These are phyloP conservation scores for Pediacus dermestoides DNA, from an alignment of 2,888 invertebrate species.

Conservation along the genomic window DNA sequence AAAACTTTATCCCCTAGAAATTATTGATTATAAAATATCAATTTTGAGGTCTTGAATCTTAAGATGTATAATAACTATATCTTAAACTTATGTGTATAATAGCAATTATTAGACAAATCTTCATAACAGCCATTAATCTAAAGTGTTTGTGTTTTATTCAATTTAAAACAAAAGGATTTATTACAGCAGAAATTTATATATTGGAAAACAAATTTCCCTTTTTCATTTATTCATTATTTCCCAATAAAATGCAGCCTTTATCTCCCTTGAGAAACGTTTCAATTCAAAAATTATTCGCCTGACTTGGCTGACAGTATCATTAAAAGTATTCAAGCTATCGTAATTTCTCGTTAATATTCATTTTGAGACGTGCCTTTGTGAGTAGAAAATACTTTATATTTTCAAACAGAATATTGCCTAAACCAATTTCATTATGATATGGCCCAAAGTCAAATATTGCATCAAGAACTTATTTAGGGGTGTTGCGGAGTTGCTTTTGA, in stretches of 20 bases:
- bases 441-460: slow-evolving; percentile 24
- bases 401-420: slow-evolving; percentile 18
- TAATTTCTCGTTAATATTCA: slow-evolving; percentile 36
- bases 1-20: no score
- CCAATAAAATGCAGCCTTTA: no score
- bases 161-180: no score
- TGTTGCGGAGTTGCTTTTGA: no score
- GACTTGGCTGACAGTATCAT: slow-evolving; percentile 20
- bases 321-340: slow-evolving; percentile 24
- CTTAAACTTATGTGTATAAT: no score
- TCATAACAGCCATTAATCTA: no score
- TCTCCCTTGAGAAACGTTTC: slow-evolving; percentile 6
- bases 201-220: slow-evolving; percentile 4
- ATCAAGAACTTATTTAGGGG: slow-evolving; percentile 17
- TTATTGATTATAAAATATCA: no score
- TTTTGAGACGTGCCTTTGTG: slow-evolving; percentile 31
- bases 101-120: no score
- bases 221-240: slow-evolving; percentile 3
- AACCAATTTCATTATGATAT: slow-evolving; percentile 20
- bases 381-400: slow-evolving; percentile 28
- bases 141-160: no score
- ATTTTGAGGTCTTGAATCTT: no score
- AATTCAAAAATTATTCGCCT: slow-evolving; percentile 10
- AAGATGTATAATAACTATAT: no score
- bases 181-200: no score